Base-by-base conservation (phyloP, 2,888 invertebrate genomes). In the Lycocerus yunnanus region DNA sequence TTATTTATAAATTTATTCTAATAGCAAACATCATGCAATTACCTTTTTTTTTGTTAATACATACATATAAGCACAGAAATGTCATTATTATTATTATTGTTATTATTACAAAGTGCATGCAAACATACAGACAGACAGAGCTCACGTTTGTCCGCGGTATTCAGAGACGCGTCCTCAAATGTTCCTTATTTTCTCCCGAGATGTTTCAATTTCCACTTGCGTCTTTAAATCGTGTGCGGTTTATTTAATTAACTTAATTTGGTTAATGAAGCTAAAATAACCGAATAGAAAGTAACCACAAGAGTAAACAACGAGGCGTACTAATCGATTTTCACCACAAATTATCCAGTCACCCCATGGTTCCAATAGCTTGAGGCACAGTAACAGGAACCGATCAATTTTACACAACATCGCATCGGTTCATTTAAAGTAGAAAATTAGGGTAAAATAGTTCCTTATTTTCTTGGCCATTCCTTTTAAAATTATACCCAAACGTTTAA, bases 381-480 rank as follows among this genome's bases (percentile, higher is more conserved):
- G 77, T 76, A 80, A 78, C 80, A 80, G 82, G 84, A 86, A 85
- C 86, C 85, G 85, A 87, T 87, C 86, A 86, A 87, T 87, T 87
- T 87, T 84, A 85, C 86, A 84, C 81, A 83, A 84, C 85, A 87
- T 86, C 86, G 86, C 80, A 69, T 80, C 76, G 75, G 73, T 78
- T 79, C 80, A 78, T 80, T 80, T 79, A 75, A 79, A 80, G 75
- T 74, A 61, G 70, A 70, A 74, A 79, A 79, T 74, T 77, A 68
- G 77, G 78, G 78, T 77, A 72, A 76, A 77, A 73, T 27, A 71
- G 71, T 66, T 73, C 63, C 67, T 73, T 74, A 74, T 72, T 72
- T 72, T 74, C 74, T 75, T 73, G 76, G 20, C 70, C 71, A 69
- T 71, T 71, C 69, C 69, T 69, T n/a, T 68, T 65, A 66, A 71